Percentiles rank a stretch among this genome's conserved stretches.
These are phyloP conservation scores for Crossocerus cetratus DNA, from an alignment of 2,888 invertebrate species.

Conservation along the genomic window DNA sequence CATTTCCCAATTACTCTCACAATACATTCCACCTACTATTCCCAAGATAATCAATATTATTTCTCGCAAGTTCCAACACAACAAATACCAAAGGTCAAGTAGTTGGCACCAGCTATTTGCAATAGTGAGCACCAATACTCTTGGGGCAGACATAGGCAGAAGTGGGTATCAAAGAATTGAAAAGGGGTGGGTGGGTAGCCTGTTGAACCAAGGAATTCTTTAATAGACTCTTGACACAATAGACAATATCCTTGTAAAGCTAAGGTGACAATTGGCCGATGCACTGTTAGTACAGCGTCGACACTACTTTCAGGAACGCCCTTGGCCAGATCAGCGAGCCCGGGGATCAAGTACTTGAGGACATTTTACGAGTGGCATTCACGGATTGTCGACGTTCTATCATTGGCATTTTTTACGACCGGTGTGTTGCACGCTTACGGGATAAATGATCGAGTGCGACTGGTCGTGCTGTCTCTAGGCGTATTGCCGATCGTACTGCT, in stretches of 20 bases:
- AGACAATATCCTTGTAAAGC: too few relatives aligned
- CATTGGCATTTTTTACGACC: slow-evolving; percentile 70
- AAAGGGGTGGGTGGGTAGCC: too few relatives aligned
- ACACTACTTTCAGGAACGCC: slow-evolving; percentile 62
- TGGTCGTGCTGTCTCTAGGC: slow-evolving; percentile 63
- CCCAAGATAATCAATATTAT: slow-evolving; percentile 26
- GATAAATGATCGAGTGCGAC: slow-evolving; percentile 63
- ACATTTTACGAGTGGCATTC: slow-evolving; percentile 70
- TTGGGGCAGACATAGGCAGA: too few relatives aligned
- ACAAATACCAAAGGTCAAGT: slow-evolving; percentile 3
- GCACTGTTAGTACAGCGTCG: slow-evolving; percentile 18
- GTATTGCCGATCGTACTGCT: slow-evolving; percentile 67
- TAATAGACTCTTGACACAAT: too few relatives aligned
- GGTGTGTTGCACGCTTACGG: slow-evolving; percentile 68
- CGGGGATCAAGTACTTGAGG: slow-evolving; percentile 63
- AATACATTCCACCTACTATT: too few relatives aligned
- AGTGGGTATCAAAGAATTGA: too few relatives aligned
- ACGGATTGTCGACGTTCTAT: slow-evolving; percentile 67
- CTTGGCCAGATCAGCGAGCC: slow-evolving; percentile 55
- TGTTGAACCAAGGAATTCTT: too few relatives aligned
- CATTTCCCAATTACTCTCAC: too few relatives aligned
- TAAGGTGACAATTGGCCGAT: too few relatives aligned
- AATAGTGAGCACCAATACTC: neutral
- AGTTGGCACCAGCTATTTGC: neutral
- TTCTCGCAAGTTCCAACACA: slow-evolving; percentile 54